Evolutionary conservation across 2,888 invertebrate species (phyloP).

Genomic region (Copidosoma aretas): DNA sequence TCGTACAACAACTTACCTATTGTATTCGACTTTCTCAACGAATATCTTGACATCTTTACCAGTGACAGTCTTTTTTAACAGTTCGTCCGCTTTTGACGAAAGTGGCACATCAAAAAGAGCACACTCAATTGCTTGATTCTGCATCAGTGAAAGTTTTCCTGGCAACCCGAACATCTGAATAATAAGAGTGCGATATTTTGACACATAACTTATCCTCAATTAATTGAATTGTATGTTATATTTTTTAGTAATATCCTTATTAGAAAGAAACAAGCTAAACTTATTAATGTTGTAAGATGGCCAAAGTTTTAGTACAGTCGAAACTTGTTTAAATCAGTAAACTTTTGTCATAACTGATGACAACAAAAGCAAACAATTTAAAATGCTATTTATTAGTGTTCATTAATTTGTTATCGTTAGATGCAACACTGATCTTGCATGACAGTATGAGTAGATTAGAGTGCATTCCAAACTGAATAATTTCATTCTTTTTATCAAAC

Average conservation of each 20-base stretch:
- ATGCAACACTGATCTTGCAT: no score
- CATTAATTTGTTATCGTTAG: no score
- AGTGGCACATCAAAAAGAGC: conserved; percentile 44
- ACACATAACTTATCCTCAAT: neutral
- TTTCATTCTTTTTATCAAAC: conserved; percentile 44
- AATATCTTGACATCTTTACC: conserved; percentile 60
- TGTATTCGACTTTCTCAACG: conserved; percentile 62
- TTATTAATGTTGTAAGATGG: neutral
- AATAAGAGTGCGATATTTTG: neutral
- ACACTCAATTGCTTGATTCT: conserved; percentile 58
- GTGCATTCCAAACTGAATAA: conserved; percentile 1
- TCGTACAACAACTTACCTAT: conserved; percentile 56
- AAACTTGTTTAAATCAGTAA: no score
- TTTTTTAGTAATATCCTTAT: conserved; percentile 1
- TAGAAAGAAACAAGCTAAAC: neutral
- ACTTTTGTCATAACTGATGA: no score
- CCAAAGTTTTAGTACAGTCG: neutral
- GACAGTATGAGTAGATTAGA: neutral
- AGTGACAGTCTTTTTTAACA: conserved; percentile 46
- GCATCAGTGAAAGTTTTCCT: conserved; percentile 63
- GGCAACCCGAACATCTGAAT: conserved; percentile 66
- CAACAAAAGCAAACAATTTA: no score
- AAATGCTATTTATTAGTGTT: conserved; percentile 2
- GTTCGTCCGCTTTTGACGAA: conserved; percentile 43
- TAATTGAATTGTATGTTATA: neutral